Conservation (phyloP, 2,797 vertebrate genomes). For the Cynodonichthys magdalenae region DNA sequence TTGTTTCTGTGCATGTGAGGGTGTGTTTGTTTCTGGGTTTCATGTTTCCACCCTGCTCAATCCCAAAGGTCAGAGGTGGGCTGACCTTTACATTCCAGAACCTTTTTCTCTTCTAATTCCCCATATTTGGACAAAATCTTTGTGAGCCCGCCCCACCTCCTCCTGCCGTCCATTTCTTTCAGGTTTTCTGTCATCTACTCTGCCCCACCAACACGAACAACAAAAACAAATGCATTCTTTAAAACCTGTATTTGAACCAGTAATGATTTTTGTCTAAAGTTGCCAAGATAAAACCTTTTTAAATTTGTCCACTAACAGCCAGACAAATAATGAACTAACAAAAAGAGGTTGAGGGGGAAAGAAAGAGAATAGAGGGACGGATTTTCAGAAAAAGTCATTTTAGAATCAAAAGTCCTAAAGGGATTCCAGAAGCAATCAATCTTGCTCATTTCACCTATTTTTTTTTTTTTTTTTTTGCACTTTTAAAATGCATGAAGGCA, state of each 20-base stretch:
- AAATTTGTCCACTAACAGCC: conserved; percentile 7
- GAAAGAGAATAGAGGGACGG: neutral
- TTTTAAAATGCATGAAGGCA: no score
- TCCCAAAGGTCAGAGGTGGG: conserved; percentile 66
- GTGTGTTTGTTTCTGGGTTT: conserved; percentile 45
- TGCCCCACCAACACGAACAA: neutral
- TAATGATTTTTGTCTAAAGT: conserved; percentile 14
- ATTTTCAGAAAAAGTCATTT: neutral
- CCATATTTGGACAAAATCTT: conserved; percentile 17
- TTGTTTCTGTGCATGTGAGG: conserved; percentile 19
- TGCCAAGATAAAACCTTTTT: neutral
- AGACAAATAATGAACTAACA: conserved; percentile 13
- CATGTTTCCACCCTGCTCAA: conserved; percentile 51
- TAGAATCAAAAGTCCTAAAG: neutral
- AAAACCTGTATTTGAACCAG: conserved; percentile 12
- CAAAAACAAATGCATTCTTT: neutral
- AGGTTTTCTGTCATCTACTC: neutral
- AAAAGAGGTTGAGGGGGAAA: neutral
- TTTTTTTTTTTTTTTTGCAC: no score
- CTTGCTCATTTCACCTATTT: no score
- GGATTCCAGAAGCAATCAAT: no score
- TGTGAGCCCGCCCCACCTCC: neutral
- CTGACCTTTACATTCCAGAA: conserved; percentile 76
- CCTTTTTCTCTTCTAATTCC: conserved; percentile 36
- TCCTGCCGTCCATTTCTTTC: neutral